These are phyloP conservation scores for Clostera curtula DNA, from an alignment of 2,888 invertebrate species.

Conservation along the genomic window DNA sequence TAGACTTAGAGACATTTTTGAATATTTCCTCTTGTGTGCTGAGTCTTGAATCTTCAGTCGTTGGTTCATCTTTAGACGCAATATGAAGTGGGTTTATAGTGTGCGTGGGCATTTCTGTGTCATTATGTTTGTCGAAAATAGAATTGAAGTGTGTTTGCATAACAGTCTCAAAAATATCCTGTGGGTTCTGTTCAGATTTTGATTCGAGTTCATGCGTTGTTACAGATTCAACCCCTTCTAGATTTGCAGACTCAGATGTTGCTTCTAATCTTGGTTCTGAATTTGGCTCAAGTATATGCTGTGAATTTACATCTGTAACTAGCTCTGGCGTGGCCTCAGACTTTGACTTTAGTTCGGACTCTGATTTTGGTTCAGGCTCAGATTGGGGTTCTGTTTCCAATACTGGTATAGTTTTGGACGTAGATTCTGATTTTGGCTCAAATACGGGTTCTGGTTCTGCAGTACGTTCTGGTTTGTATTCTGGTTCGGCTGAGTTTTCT, in stretches of 20 bases:
- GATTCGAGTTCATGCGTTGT: constrained; percentile 3
- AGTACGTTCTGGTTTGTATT: constrained; percentile 3
- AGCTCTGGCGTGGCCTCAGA: not conserved
- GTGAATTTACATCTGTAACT: too few relatives aligned
- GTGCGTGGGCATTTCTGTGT: too few relatives aligned
- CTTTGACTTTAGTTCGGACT: constrained; percentile 2
- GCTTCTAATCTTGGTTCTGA: constrained; percentile 1
- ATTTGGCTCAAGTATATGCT: not conserved
- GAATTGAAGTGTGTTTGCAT: too few relatives aligned
- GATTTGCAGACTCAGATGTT: constrained; percentile 1
- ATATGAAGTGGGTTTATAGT: not conserved
- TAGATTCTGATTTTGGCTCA: constrained; percentile 4
- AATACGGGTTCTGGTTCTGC: constrained; percentile 6
- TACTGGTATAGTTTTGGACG: constrained; percentile 5
- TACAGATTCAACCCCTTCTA: constrained; percentile 4
- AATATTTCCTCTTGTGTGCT: too few relatives aligned
- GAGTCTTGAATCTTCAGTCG: too few relatives aligned
- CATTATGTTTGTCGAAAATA: too few relatives aligned
- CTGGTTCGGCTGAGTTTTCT: not conserved
- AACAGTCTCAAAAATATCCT: too few relatives aligned
- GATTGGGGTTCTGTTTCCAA: constrained; percentile 9
- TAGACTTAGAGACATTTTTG: constrained; percentile 6
- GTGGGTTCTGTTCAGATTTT: constrained; percentile 3
- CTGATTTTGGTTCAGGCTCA: constrained; percentile 8
- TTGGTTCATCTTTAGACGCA: constrained; percentile 2